A percentile compares a stretch with the other conserved stretches of the same genome.
These are phyloP conservation scores for Balaeniceps rex DNA, from an alignment of 2,113 vertebrate genomes.

Conservation along the genomic window DNA sequence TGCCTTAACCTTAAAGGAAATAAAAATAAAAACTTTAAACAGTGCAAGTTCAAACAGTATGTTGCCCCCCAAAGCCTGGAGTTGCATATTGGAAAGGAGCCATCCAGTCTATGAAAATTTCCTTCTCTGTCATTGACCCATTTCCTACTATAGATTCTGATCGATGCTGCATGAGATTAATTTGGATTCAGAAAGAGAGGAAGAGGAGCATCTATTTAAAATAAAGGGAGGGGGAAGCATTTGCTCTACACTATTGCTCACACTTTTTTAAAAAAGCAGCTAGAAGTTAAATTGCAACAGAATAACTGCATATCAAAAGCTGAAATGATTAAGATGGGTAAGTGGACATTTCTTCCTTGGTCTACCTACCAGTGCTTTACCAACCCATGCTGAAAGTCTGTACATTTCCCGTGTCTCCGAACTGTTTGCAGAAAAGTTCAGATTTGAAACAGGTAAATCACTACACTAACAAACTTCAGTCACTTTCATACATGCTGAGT, in stretches of 20 bases:
- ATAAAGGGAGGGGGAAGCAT: neutral
- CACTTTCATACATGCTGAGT: neutral
- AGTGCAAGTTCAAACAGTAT: neutral
- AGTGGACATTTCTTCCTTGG: neutral
- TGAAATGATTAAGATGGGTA: neutral
- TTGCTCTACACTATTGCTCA: neutral
- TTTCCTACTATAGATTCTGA: neutral
- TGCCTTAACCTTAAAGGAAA: neutral
- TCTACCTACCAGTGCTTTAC: neutral
- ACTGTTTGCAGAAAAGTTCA: neutral
- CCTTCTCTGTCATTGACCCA: neutral
- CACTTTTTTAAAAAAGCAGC: neutral
- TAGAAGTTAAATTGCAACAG: neutral
- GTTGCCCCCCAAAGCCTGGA: neutral
- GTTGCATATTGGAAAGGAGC: neutral
- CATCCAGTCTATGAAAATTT: neutral
- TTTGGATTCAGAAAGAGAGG: neutral
- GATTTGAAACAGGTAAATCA: neutral
- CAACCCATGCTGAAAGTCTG: neutral
- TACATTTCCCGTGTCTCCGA: neutral
- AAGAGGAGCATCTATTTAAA: neutral
- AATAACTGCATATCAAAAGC: neutral
- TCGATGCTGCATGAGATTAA: rapidly evolving
- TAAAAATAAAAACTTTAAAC: neutral
- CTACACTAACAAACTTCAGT: neutral